A percentile compares a stretch with the other conserved stretches of the same genome.
Evolutionary conservation across 2,797 vertebrate species (phyloP).

Genomic region (Siniperca undulata): DNA sequence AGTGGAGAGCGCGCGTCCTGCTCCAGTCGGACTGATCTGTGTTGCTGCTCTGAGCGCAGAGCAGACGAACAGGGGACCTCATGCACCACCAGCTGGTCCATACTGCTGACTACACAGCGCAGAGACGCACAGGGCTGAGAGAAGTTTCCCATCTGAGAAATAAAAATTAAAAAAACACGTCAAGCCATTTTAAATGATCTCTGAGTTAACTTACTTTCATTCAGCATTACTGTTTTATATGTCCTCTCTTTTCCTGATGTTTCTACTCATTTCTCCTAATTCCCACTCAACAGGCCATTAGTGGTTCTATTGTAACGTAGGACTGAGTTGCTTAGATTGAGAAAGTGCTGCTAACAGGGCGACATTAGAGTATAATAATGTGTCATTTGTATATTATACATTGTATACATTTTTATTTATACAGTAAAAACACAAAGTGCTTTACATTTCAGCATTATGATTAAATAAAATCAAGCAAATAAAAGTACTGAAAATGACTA

Average conservation of each 20-base stretch:
- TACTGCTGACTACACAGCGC: constrained; percentile 31
- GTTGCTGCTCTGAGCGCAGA: constrained; percentile 51
- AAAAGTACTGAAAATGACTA: neutral
- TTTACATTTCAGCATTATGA: neutral
- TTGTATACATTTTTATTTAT: neutral
- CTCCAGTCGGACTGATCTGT: constrained; percentile 44
- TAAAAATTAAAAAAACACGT: neutral
- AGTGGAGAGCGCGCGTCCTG: constrained; percentile 39
- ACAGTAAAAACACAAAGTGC: neutral
- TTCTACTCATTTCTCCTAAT: neutral
- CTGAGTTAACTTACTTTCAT: too few species aligned
- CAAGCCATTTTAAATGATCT: neutral
- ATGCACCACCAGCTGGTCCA: constrained; percentile 62
- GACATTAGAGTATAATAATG: too few species aligned
- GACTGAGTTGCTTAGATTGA: neutral
- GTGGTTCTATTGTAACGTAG: neutral
- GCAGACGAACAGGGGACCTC: constrained; percentile 56
- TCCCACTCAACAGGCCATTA: neutral
- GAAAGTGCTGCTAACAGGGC: too few species aligned
- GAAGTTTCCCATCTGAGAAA: constrained; percentile 26
- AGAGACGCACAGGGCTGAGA: constrained; percentile 23
- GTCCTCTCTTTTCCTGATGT: too few species aligned
- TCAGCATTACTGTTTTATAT: neutral
- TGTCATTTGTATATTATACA: too few species aligned
- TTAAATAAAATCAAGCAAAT: neutral